phyloP scores from a whole-genome alignment of 1,140 invertebrate genomes.

The Teleogryllus occipitalis region DNA sequence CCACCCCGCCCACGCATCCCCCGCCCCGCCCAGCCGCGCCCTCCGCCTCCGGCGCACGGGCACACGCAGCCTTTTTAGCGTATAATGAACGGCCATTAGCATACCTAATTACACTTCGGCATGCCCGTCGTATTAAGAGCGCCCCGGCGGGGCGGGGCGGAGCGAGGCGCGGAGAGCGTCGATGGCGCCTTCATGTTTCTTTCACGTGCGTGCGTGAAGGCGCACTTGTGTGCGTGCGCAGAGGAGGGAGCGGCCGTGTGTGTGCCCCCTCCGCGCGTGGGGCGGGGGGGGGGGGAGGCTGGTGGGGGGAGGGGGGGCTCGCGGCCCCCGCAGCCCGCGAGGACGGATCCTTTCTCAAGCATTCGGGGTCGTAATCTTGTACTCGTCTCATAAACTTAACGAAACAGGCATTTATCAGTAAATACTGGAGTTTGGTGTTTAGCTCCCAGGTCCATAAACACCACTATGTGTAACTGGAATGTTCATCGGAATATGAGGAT shows the following conservation, averaged over 20 bases:
- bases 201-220: background rate
- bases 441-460: too few species aligned
- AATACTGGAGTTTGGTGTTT: too few species aligned
- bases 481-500: too few species aligned
- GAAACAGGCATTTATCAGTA: too few species aligned
- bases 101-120: slow-evolving; percentile 1
- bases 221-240: background rate
- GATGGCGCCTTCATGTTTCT: background rate
- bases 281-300: background rate
- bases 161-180: too few species aligned
- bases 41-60: background rate
- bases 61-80: background rate
- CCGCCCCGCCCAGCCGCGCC: too few species aligned
- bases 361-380: too few species aligned
- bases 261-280: background rate
- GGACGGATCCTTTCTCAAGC: too few species aligned
- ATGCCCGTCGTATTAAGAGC: background rate
- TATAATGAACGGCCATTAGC: background rate
- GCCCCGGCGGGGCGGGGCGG: too few species aligned
- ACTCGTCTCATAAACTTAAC: too few species aligned
- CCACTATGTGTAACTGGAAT: too few species aligned
- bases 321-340: background rate
- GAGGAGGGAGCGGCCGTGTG: too few species aligned
- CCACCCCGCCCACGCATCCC: background rate
- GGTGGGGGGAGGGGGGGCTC: background rate